Percentiles rank a stretch among this genome's conserved stretches.
These are phyloP conservation scores for Sebastes glaucus DNA, from an alignment of 2,797 vertebrate species.

Conservation along the genomic window DNA sequence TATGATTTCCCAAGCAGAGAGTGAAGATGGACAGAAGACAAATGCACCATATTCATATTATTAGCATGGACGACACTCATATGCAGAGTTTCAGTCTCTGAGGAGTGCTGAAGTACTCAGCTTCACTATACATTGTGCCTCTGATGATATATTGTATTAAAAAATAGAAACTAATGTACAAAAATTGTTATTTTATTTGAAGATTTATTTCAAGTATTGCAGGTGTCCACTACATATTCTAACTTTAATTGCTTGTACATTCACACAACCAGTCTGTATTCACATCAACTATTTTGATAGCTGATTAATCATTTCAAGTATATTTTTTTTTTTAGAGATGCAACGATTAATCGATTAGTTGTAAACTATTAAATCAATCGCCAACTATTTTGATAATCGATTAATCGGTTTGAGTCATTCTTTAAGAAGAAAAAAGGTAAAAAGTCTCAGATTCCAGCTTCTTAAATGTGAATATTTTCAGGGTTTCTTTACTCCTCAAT, in stretches of 20 bases:
- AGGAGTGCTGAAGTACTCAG: not conserved
- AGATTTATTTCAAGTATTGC: not conserved
- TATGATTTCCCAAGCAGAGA: constrained; percentile 27
- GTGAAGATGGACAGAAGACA: constrained; percentile 19
- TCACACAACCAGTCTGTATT: not conserved
- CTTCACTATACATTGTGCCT: not conserved
- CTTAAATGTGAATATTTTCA: no score
- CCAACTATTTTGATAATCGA: no score
- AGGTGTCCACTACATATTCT: not conserved
- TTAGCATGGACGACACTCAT: constrained; percentile 24
- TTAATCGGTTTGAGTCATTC: no score
- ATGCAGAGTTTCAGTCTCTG: constrained; percentile 19
- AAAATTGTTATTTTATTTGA: not conserved
- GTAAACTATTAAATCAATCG: no score
- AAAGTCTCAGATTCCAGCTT: no score
- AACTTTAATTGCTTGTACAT: not conserved
- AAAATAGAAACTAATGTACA: not conserved
- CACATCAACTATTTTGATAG: not conserved
- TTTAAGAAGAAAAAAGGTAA: no score
- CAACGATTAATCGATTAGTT: no score
- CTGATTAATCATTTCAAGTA: no score
- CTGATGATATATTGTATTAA: not conserved
- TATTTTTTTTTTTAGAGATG: no score
- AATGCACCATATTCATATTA: constrained; percentile 16
- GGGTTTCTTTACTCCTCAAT: no score